These are phyloP conservation scores for Halcyon chelicuti DNA, from an alignment of 2,797 vertebrate genomes.

Conservation along the genomic window DNA sequence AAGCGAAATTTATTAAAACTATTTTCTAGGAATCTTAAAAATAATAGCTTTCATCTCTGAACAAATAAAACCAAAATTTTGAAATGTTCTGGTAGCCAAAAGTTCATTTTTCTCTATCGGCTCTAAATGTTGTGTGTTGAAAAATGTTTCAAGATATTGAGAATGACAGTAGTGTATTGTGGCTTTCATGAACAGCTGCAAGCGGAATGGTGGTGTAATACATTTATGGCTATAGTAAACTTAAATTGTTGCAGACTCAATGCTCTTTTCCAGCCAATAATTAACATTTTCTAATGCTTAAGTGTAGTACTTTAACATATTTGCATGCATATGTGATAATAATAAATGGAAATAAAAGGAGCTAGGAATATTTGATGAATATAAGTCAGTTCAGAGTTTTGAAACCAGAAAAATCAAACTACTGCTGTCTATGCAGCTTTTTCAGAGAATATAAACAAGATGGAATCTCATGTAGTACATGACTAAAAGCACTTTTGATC, in stretches of 20 bases:
- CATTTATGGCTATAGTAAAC: conserved; percentile 24
- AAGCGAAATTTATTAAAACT: background rate
- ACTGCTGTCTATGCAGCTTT: background rate
- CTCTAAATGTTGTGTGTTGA: background rate
- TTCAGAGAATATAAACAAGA: conserved; percentile 1
- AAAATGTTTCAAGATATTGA: conserved; percentile 6
- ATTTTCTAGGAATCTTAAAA: background rate
- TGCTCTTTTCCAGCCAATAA: background rate
- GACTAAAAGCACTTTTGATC: conserved; percentile 53
- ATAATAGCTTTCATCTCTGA: background rate
- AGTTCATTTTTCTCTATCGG: background rate
- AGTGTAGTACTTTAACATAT: background rate
- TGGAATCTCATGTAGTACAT: conserved; percentile 31
- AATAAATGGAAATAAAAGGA: background rate
- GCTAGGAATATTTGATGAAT: background rate
- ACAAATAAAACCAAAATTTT: background rate
- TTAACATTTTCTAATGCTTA: conserved; percentile 15
- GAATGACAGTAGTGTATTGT: conserved; percentile 7
- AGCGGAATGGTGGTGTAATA: background rate
- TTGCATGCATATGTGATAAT: background rate
- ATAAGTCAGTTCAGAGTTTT: background rate
- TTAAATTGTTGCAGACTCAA: background rate
- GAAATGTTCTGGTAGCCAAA: background rate
- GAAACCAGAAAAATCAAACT: background rate
- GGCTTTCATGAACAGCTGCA: conserved; percentile 32